Base-by-base conservation (phyloP, 2,797 vertebrate genomes). In the Denticeps clupeoides region DNA sequence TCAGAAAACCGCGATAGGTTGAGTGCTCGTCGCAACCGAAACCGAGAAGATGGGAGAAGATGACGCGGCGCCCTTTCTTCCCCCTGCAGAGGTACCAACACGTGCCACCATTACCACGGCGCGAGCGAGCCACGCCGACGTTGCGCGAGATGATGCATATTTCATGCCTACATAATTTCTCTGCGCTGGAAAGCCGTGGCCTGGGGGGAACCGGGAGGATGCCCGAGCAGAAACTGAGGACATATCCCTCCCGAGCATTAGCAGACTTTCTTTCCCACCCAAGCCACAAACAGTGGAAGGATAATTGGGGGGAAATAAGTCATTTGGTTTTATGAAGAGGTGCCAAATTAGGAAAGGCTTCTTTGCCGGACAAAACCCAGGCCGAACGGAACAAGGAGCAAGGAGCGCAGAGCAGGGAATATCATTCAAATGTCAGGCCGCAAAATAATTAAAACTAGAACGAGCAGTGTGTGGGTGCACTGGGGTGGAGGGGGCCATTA, bases 211-310 rank as follows among this genome's bases (percentile, higher is more conserved):
- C 9, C 45, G 18, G n/a, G 7, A 4, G 6, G 15, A 26, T 18
- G 19, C 4, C 10, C 2, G 3, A 12, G 33, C 33, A 18, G 27
- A 31, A 11, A 22, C 32, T 12, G 19, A 51, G n/a, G n/a, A n/a
- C n/a, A n/a, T n/a, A n/a, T n/a, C n/a, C n/a, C n/a, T n/a, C n/a
- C n/a, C n/a, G n/a, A n/a, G n/a, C n/a, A n/a, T n/a, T n/a, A n/a
- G n/a, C n/a, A n/a, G n/a, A n/a, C n/a, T n/a, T n/a, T n/a, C n/a
- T n/a, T n/a, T n/a, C n/a, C n/a, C n/a, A 66, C 74, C 68, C 53
- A 60, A 56, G 41, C 48, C 58, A 63, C 54, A 71, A 64, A 68
- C 67, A 78, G 80, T 75, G 15, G 13, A 12, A 13, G 35, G 4
- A 16, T 13, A 12, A 13, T 5, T 35, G 7, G 24, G 8, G 24